phyloP scores from a whole-genome alignment of 2,113 vertebrate genomes.

The Charadrius vociferus region DNA sequence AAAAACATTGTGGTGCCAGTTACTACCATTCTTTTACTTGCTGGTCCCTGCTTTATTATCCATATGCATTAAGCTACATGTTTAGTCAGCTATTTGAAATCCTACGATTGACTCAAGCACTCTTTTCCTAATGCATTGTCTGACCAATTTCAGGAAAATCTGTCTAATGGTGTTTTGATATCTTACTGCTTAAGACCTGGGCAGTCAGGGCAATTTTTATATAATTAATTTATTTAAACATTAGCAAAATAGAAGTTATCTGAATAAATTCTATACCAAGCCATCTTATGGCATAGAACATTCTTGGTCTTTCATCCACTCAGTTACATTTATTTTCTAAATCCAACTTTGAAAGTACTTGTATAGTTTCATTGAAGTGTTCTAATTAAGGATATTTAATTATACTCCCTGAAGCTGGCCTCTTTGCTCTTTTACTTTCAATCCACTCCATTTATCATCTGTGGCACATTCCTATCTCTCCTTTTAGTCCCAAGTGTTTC shows the following conservation, averaged over 20 bases:
- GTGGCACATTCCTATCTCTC: not conserved
- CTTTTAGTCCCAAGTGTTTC: not conserved
- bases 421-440: constrained; percentile 12
- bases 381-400: constrained; percentile 35
- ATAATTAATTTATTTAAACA: not conserved
- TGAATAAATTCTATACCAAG: not conserved
- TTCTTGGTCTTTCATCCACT: not conserved
- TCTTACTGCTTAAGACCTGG: not conserved
- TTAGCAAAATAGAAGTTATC: not conserved
- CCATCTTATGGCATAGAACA: not conserved
- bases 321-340: not conserved
- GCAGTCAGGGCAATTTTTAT: not conserved
- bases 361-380: not conserved
- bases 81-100: not conserved
- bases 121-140: not conserved
- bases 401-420: not conserved
- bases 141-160: constrained; percentile 16
- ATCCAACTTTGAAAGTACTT: not conserved
- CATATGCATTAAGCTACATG: not conserved
- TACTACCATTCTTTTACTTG: not conserved
- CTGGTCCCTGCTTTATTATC: not conserved
- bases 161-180: not conserved
- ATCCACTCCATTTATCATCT: constrained; percentile 7
- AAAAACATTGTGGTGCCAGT: not conserved
- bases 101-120: not conserved